Conservation (phyloP, 2,888 invertebrate genomes). For the Didymodactylos carnosus region DNA sequence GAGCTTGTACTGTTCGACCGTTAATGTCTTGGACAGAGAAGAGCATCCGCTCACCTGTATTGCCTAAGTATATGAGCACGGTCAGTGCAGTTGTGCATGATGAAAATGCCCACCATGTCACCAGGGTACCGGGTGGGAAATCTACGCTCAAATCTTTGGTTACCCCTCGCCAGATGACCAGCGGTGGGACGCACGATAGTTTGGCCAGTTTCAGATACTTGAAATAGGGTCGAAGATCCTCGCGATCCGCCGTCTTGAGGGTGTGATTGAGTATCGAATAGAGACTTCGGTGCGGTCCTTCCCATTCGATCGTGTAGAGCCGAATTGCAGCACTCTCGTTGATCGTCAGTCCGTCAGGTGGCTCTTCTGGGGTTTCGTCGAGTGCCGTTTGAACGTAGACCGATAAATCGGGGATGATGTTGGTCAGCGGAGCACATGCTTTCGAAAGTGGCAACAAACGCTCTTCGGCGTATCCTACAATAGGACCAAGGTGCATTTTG, state of each 20-base stretch:
- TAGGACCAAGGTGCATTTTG: background rate
- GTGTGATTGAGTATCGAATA: background rate
- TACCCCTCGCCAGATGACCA: background rate
- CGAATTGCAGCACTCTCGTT: background rate
- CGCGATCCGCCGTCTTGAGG: background rate
- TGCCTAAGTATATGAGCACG: background rate
- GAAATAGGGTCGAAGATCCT: background rate
- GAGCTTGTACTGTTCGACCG: background rate
- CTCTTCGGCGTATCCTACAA: background rate
- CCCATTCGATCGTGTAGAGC: background rate
- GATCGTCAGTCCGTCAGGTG: background rate
- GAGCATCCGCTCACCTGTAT: background rate
- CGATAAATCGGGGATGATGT: background rate
- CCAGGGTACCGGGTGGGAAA: background rate
- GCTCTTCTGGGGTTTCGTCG: background rate
- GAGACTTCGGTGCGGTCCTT: background rate
- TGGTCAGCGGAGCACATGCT: background rate
- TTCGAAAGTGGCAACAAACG: background rate
- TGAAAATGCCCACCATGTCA: background rate
- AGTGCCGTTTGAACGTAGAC: background rate
- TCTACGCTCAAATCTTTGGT: background rate
- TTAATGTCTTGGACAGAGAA: background rate
- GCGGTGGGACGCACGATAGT: background rate
- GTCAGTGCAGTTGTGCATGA: background rate
- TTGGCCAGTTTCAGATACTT: background rate